Base-by-base conservation (phyloP, 92 coral and sea anemone species). In the Parazoanthus swiftii region DNA sequence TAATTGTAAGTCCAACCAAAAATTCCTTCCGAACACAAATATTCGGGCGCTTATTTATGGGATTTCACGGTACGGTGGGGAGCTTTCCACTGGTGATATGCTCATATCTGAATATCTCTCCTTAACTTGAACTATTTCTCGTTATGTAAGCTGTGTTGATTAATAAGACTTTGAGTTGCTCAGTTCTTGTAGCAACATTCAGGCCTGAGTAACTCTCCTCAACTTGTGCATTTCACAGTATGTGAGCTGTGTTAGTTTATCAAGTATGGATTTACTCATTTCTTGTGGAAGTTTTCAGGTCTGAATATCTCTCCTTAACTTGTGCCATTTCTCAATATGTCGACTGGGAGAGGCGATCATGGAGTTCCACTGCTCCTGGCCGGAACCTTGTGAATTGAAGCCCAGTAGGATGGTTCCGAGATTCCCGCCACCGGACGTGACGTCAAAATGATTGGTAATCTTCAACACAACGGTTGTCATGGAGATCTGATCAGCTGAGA, bases 241-340 rank as follows among this genome's bases (percentile, higher is more conserved):
- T 96, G 98, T 74, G 95, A 79, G 42, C 94, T 94, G 23, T 95
- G 96, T 20, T 94, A 93, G 77, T 94, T 91, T 74, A 96, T 90
- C 98, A 96, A 63, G 26, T 20, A 21, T 20, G 70, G 70, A 63
- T 25, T 21, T 63, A 63, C 3, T 63, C 1, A 0, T 63, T 5
- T 63, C 26, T 63, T 4, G 25, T 20, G 14, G 59, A 18, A 72
- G 2, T 4, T 43, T 42, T 84, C 79, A 84, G 26, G 87, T 51
- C 15, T 71, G 87, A 51, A 84, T 84, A 66, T 95, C 98, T 43
- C 86, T 88, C 83, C 91, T 89, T 21, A 97, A 88, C 43, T 89
- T 92, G 87, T 97, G 99, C 99, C 99, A 97, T 76, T 95, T 95
- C 51, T 97, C 99, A 43, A 95, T 89, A 76, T 97, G 99, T 76